Evolutionary conservation across 35 echinoderm and acorn worm species (phyloP), one percentile per base, ranked within the genome.

Genomic region (Ophioderma brevispina): DNA sequence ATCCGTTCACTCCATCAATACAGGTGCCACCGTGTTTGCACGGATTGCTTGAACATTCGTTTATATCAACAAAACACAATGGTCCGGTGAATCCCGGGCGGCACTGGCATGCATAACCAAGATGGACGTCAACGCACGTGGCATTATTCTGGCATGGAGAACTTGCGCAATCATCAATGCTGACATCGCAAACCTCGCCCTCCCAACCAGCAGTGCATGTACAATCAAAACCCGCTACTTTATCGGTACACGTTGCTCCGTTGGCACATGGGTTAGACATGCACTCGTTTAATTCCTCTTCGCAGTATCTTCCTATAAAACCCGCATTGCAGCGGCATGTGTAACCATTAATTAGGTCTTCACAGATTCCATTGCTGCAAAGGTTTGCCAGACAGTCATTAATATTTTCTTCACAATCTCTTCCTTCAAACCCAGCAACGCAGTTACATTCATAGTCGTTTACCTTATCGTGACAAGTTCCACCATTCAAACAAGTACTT

Each of bases 161-260:
- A 38, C 23, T 80, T n/a, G 55, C 36, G 82, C 93, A 94, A 13
- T 94, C 93, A 82, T 91, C 52, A 32, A 94, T 82, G 75, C 86
- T 90, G 2, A 64, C 64, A 31, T 85, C 82, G 64, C 82, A 85
- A 37, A 40, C 38, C 2, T 70, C 28, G 2, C 59, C n/a, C 23
- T 46, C 5, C 59, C 59, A 70, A 25, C 59, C 59, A 70, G 21
- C 18, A 30, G 37, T 37, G 25, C 79, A 81, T 25, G 21, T 13
- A 28, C 79, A 81, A 0, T 38, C 21, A 31, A 38, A 81, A 21
- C 25, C 18, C n/a, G 36, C 79, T 32, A 81, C 36, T 25, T 15
- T 19, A 33, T 81, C 79, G 11, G 13, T 40, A 32, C 79, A 81
- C 18, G 79, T 38, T 11, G 35, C 79, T 23, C 79, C 79, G 31